A percentile compares a stretch with the other conserved stretches of the same genome.
These are phyloP conservation scores for Cyaniris semiargus DNA, from an alignment of 2,888 invertebrate genomes.

Conservation along the genomic window DNA sequence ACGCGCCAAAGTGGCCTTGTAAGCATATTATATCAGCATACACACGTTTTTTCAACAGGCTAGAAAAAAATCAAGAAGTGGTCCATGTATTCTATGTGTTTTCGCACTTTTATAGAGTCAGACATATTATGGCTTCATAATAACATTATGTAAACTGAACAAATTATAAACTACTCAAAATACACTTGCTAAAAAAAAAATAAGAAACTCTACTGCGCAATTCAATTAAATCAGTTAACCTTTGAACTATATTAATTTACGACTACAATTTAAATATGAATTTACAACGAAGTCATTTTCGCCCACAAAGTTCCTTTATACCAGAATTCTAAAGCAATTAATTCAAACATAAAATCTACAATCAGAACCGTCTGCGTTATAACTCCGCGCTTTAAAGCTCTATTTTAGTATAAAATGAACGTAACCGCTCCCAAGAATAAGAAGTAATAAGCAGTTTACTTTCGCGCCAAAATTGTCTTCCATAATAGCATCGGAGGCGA, in stretches of 20 bases:
- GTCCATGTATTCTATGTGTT: too few relatives aligned
- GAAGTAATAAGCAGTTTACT: slow-evolving; percentile 80
- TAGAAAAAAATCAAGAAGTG: too few relatives aligned
- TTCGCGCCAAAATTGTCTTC: slow-evolving; percentile 80
- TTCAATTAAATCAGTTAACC: too few relatives aligned
- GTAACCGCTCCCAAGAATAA: slow-evolving; percentile 66
- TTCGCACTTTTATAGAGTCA: too few relatives aligned
- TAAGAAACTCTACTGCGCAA: too few relatives aligned
- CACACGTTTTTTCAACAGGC: too few relatives aligned
- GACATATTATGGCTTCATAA: too few relatives aligned
- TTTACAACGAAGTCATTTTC: neutral
- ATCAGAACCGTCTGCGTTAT: slow-evolving; percentile 36
- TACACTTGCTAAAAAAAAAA: too few relatives aligned
- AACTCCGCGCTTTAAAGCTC: slow-evolving; percentile 39
- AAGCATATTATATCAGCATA: too few relatives aligned
- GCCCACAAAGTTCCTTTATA: neutral
- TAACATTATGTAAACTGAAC: too few relatives aligned
- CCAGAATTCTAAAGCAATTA: slow-evolving; percentile 28
- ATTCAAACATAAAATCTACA: slow-evolving; percentile 25
- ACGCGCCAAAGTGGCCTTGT: too few relatives aligned
- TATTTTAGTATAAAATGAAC: slow-evolving; percentile 46
- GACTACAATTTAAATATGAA: neutral
- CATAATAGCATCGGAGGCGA: slow-evolving; percentile 76
- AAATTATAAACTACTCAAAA: too few relatives aligned
- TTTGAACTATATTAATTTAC: neutral